A percentile compares a stretch with the other conserved stretches of the same genome.
Evolutionary conservation across 2,797 vertebrate species (phyloP).

Genomic region (Pantherophis vulpinus): DNA sequence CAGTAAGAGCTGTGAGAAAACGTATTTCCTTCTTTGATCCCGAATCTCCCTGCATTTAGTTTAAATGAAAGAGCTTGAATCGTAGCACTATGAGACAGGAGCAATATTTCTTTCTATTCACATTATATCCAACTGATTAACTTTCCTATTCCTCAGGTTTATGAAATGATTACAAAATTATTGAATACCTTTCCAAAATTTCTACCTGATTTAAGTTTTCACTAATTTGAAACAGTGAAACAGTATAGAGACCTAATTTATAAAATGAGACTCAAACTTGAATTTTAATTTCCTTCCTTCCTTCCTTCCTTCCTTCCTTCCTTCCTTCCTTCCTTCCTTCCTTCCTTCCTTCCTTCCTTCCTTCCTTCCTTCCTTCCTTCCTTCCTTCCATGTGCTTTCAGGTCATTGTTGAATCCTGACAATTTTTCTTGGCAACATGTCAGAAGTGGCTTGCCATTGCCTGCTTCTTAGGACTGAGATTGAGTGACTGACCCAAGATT

Average conservation of each 20-base stretch:
- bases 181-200: neutral
- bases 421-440: neutral
- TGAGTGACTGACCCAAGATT: neutral
- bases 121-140: neutral
- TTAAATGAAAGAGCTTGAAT: neutral
- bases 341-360: neutral
- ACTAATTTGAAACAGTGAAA: slow-evolving; percentile 22
- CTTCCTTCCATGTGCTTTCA: neutral
- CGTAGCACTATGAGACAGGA: neutral
- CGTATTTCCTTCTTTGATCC: neutral
- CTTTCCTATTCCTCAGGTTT: neutral
- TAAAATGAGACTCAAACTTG: neutral
- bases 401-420: neutral
- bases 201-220: neutral
- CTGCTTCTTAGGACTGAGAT: neutral
- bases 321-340: neutral
- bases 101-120: neutral
- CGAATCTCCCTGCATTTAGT: neutral
- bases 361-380: neutral
- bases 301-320: neutral
- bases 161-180: neutral
- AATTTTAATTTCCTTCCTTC: neutral
- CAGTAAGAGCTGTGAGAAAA: neutral
- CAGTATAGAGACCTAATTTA: slow-evolving; percentile 6
- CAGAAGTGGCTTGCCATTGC: neutral